Evolutionary conservation across 1,140 invertebrate genomes (phyloP), one percentile per base, ranked within the genome.

Genomic region (Tetragnatha versicolor): DNA sequence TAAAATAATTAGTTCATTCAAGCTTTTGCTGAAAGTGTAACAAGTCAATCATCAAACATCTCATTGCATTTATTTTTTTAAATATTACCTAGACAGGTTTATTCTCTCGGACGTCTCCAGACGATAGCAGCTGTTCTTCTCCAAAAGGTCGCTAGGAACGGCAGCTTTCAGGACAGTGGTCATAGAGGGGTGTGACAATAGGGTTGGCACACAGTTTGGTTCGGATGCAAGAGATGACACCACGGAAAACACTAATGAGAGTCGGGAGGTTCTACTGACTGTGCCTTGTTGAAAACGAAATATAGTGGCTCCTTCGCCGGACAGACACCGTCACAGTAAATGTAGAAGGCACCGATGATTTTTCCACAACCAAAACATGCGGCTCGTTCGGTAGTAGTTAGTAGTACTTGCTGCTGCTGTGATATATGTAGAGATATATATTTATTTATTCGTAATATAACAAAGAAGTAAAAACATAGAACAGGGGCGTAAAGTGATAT

Each of bases 391-490:
- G n/a, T n/a, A n/a, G n/a, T n/a, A n/a, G n/a, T n/a, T n/a, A n/a
- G n/a, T n/a, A n/a, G n/a, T n/a, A 42, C 37, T 60, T 60, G n/a
- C 60, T 39, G 10, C 53, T 77, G 73, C 61, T 49, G 73, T 77
- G 73, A 77, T 65, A 77, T 73, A 68, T n/a, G n/a, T n/a, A n/a
- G n/a, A n/a, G n/a, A n/a, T n/a, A 65, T 77, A 49, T 77, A 53
- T 75, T 70, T 35, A 14, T 60, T 35, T 29, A 25, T 7, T 60
- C 55, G 51, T 77, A 65, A 49, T 39, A 37, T 77, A 77, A 77
- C 73, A 77, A 77, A 77, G 60, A 77, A 77, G 73, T 77, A 77
- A 77, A 77, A 77, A 66, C 73, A 66, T 55, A 77, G 73, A 77
- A 77, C 73, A 77, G 73, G 73, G 73, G 73, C 73, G 58, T 49